Evolutionary conservation across 2,888 invertebrate species (phyloP).

Genomic region (Callinectes sapidus): DNA sequence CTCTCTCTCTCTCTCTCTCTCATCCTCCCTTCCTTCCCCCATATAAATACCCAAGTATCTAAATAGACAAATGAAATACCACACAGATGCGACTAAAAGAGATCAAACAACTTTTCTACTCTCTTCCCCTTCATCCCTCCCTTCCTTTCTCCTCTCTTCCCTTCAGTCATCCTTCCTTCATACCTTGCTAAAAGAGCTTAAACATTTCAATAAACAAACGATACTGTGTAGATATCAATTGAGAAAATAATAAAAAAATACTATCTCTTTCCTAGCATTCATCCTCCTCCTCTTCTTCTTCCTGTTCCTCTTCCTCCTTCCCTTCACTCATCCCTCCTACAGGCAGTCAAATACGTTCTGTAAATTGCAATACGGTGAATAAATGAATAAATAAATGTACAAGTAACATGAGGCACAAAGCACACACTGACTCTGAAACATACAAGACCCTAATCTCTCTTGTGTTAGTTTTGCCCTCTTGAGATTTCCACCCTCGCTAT

Average conservation of each 20-base stretch:
- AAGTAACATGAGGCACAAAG: neutral
- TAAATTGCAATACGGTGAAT: neutral
- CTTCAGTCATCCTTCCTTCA: no score
- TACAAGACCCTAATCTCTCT: neutral
- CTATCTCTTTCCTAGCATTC: no score
- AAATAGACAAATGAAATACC: no score
- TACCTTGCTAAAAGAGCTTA: no score
- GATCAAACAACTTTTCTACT: no score
- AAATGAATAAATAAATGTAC: conserved; percentile 14
- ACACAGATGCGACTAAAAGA: no score
- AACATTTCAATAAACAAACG: neutral
- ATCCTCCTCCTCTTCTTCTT: neutral
- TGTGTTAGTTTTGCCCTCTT: neutral
- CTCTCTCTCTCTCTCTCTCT: no score
- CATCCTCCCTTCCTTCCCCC: no score
- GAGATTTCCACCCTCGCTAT: neutral
- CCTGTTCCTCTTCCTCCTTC: neutral
- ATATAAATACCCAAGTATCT: no score
- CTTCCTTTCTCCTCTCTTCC: no score
- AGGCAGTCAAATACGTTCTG: neutral
- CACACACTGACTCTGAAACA: neutral
- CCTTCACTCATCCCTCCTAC: neutral
- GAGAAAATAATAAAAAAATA: no score
- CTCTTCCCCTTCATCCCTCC: no score
- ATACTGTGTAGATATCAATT: neutral